Base-by-base conservation (phyloP, 1,140 invertebrate species). In the Lepidurus apus region DNA sequence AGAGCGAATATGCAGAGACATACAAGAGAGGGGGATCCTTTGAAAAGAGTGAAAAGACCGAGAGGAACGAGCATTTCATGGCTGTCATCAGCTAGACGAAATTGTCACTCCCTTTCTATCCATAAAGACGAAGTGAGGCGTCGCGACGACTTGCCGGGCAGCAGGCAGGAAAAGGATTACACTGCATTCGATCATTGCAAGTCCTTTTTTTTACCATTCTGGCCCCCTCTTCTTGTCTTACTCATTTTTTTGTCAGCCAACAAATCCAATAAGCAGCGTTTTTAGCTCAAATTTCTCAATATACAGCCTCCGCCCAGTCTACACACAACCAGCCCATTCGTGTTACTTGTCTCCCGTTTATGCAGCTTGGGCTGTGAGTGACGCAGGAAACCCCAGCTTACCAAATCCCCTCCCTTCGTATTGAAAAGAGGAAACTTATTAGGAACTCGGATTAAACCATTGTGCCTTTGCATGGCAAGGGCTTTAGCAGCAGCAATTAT, bases 381-480 rank as follows among this genome's bases (percentile, higher is more conserved):
- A 65, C 53, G 53, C 1, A 65, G 53, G 53, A 65, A 65, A 65
- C 53, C 53, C 53, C 53, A 65, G 53, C 53, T 17, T 13, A 0
- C 53, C 13, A 17, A 21, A 34, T 34, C 34, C 34, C 34, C 34
- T 2, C 34, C 4, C 34, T 34, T 21, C 17, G n/a, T 65, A 65
- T 65, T 65, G 53, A 65, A 65, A 65, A 65, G 21, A 65, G 53
- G 21, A n/a, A 65, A 17, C 53, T 65, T 65, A 65, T 65, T 65
- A 65, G 53, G 53, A 65, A 17, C 53, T 65, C 53, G 53, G 53
- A 65, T 65, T 65, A 65, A 65, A 65, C 53, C 53, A 65, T 65
- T 65, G 53, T 65, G 53, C 21, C 53, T 34, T 34, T 65, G 53
- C 53, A 65, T 65, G 53, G 53, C 13, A 21, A 21, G 9, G 13